Percentiles rank a stretch among this genome's conserved stretches.
Evolutionary conservation across 2,888 invertebrate species (phyloP).

Genomic region (Drosophila testacea): DNA sequence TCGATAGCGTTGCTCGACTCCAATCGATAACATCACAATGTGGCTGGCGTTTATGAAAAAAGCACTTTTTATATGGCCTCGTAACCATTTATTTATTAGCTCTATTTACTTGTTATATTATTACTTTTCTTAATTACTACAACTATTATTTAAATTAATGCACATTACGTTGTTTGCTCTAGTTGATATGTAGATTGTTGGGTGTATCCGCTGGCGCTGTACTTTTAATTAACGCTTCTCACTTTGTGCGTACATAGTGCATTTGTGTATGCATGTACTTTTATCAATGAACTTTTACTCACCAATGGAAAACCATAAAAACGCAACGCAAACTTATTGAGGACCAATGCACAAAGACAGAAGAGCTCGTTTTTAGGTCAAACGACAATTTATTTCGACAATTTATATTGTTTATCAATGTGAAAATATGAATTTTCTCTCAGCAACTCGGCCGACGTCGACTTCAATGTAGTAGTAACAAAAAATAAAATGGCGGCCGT

Average conservation of each 20-base stretch:
- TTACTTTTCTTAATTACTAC: too few relatives aligned
- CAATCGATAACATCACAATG: conserved; percentile 20
- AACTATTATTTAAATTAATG: conserved; percentile 7
- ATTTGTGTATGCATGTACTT: conserved; percentile 43
- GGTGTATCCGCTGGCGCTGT: conserved; percentile 46
- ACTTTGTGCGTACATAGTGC: conserved; percentile 40
- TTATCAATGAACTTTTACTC: conserved; percentile 80
- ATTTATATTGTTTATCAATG: conserved; percentile 59
- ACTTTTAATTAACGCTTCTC: conserved; percentile 33
- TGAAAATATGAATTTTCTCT: conserved; percentile 59
- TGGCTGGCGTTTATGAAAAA: conserved; percentile 2
- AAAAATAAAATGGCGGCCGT: conserved; percentile 55
- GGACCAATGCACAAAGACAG: conserved; percentile 79
- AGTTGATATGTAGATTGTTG: conserved; percentile 3
- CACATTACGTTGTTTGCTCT: conserved; percentile 16
- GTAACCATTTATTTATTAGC: conserved; percentile 17
- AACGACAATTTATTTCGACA: conserved; percentile 69
- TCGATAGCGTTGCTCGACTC: conserved; percentile 37
- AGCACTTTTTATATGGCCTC: conserved; percentile 28
- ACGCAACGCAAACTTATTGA: conserved; percentile 72
- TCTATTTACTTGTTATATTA: conserved; percentile 11
- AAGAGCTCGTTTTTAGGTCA: conserved; percentile 52
- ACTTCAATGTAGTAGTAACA: conserved; percentile 59
- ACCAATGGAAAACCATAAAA: conserved; percentile 79
- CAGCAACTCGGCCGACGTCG: conserved; percentile 60